Conservation (phyloP, 2,888 invertebrate genomes). For the Apeira syringaria region DNA sequence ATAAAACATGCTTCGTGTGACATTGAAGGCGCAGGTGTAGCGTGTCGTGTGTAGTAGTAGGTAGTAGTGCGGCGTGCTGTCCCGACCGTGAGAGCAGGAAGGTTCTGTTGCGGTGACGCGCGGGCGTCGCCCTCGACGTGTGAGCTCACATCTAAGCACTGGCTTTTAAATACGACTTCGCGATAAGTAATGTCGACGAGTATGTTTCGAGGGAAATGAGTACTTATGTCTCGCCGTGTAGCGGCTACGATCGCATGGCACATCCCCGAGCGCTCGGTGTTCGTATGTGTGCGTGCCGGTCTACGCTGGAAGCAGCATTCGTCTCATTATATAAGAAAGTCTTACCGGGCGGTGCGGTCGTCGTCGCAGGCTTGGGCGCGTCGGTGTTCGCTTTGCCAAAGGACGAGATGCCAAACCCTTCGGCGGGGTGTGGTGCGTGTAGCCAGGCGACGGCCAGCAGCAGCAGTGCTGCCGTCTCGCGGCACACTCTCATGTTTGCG, state of each 20-base stretch:
- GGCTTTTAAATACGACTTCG: conserved; percentile 3
- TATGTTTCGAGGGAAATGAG: not conserved
- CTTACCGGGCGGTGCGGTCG: conserved; percentile 71
- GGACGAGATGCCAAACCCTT: conserved; percentile 68
- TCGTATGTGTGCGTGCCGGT: conserved; percentile 8
- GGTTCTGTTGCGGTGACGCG: no score
- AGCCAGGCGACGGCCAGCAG: conserved; percentile 45
- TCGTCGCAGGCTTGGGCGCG: conserved; percentile 63
- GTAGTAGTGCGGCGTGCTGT: no score
- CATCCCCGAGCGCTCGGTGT: conserved; percentile 9
- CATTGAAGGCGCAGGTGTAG: conserved; percentile 10
- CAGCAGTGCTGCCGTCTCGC: conserved; percentile 27
- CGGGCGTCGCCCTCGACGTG: not conserved
- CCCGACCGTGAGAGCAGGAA: no score
- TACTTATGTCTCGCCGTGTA: not conserved
- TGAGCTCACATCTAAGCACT: not conserved
- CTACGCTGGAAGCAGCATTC: conserved; percentile 17
- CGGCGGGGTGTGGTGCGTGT: conserved; percentile 43
- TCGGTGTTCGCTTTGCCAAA: conserved; percentile 74
- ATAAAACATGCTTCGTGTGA: no score
- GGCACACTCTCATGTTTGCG: conserved; percentile 31
- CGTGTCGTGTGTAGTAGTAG: no score
- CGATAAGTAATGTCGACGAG: not conserved
- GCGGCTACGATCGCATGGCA: conserved; percentile 4
- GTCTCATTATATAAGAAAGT: conserved; percentile 44